A percentile compares a stretch with the other conserved stretches of the same genome.
phyloP scores from a whole-genome alignment of 1,140 invertebrate genomes.

The Hyles euphorbiae region DNA sequence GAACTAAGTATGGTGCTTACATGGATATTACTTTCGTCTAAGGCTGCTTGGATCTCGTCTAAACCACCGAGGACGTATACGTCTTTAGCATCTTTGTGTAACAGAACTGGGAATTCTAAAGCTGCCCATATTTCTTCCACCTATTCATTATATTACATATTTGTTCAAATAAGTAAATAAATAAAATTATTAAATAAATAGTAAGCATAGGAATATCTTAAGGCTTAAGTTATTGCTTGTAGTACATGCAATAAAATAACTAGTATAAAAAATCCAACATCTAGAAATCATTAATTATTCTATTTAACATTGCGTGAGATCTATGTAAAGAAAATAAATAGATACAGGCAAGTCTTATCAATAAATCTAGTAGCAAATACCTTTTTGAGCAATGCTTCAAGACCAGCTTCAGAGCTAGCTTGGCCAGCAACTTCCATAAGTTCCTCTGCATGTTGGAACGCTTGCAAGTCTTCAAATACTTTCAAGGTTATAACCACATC shows the following conservation, averaged over 20 bases:
- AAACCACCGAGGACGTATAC: constrained; percentile 87
- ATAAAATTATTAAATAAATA: not conserved
- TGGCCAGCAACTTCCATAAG: constrained; percentile 89
- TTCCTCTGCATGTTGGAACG: constrained; percentile 82
- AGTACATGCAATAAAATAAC: no score
- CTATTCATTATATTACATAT: constrained; percentile 39
- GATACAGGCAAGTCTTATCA: no score
- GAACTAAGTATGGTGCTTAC: constrained; percentile 90
- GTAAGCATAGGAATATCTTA: no score
- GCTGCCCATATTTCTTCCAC: constrained; percentile 89
- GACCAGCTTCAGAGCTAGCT: constrained; percentile 88
- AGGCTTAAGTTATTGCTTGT: no score
- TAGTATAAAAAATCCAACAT: no score
- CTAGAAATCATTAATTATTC: no score
- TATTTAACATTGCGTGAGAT: no score
- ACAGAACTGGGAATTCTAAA: constrained; percentile 85
- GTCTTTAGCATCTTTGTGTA: constrained; percentile 88
- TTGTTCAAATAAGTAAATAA: not conserved
- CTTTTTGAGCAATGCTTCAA: constrained; percentile 87
- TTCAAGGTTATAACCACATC: constrained; percentile 80
- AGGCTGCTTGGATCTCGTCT: constrained; percentile 87
- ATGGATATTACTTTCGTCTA: constrained; percentile 92
- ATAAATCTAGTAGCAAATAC: constrained; percentile 44
- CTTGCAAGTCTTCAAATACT: constrained; percentile 82
- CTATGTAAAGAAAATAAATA: no score